Evolutionary conservation across 2,797 vertebrate species (phyloP).

Genomic region (Chromis chromis): DNA sequence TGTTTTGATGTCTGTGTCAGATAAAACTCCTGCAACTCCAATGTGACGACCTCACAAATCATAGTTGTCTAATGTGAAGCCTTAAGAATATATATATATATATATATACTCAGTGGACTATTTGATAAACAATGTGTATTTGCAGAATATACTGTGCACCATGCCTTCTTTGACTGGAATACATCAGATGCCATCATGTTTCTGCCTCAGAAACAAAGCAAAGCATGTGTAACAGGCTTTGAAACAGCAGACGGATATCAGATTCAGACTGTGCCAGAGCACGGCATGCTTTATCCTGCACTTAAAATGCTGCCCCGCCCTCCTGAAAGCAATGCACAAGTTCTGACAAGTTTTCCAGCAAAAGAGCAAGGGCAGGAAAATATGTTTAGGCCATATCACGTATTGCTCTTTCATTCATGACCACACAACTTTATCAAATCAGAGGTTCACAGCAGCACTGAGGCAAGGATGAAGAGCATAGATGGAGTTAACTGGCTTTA

Average conservation of each 20-base stretch:
- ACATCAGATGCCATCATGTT: conserved; percentile 41
- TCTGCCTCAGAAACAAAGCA: conserved; percentile 32
- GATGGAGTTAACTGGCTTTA: conserved; percentile 1
- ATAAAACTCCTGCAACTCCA: conserved; percentile 7
- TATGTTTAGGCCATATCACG: conserved; percentile 39
- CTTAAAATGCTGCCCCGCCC: conserved; percentile 61
- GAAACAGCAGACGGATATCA: conserved; percentile 57
- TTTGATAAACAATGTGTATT: conserved; percentile 7
- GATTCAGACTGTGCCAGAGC: conserved; percentile 56
- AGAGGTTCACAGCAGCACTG: not conserved
- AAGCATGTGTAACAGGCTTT: conserved; percentile 31
- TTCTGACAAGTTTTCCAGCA: conserved; percentile 66
- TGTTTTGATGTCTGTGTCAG: conserved; percentile 22
- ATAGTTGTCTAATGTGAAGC: not conserved
- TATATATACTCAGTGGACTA: not conserved
- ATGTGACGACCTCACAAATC: not conserved
- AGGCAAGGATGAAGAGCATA: not conserved
- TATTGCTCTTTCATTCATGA: conserved; percentile 25
- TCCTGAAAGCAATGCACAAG: conserved; percentile 63
- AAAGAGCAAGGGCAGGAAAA: conserved; percentile 43
- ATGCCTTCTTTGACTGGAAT: conserved; percentile 4
- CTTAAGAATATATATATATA: not conserved
- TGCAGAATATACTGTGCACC: not conserved
- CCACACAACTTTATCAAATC: conserved; percentile 11
- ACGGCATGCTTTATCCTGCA: conserved; percentile 63